Evolutionary conservation across 2,888 invertebrate species (phyloP).

Genomic region (Tryphoninae sp.): DNA sequence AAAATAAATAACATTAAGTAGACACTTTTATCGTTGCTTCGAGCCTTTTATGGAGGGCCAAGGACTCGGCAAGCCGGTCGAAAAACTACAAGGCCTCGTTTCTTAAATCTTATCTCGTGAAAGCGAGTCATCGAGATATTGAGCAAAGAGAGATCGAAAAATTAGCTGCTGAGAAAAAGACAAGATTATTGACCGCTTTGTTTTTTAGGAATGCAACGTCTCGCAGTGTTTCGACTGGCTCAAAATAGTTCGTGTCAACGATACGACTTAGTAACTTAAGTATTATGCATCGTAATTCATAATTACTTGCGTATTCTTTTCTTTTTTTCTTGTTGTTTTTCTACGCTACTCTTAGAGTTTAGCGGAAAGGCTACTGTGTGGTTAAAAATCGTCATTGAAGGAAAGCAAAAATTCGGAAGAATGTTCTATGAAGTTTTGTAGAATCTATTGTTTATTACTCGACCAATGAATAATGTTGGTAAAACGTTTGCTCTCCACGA

Average conservation of each 20-base stretch:
- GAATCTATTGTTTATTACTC: slow-evolving; percentile 48
- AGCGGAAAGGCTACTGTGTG: slow-evolving; percentile 30
- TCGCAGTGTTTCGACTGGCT: slow-evolving; percentile 72
- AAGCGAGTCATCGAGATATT: slow-evolving; percentile 50
- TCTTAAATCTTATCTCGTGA: slow-evolving; percentile 66
- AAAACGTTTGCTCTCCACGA: slow-evolving; percentile 42
- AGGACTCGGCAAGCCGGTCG: slow-evolving; percentile 41
- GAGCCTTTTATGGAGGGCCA: slow-evolving; percentile 40
- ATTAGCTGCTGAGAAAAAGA: slow-evolving; percentile 28
- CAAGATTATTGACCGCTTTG: slow-evolving; percentile 52
- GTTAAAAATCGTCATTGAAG: slow-evolving; percentile 10
- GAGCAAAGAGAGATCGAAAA: not conserved
- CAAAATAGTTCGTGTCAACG: slow-evolving; percentile 68
- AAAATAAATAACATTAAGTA: slow-evolving; percentile 46
- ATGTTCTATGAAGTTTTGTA: slow-evolving; percentile 33
- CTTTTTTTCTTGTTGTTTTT: slow-evolving; percentile 19
- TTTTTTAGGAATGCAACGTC: slow-evolving; percentile 68
- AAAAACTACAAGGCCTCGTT: slow-evolving; percentile 44
- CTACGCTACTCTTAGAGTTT: slow-evolving; percentile 1
- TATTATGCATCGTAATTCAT: slow-evolving; percentile 33
- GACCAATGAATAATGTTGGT: slow-evolving; percentile 25
- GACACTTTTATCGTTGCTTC: slow-evolving; percentile 52
- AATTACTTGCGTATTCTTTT: slow-evolving; percentile 22
- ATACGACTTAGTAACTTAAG: slow-evolving; percentile 53
- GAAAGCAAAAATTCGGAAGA: not conserved